Percentiles rank a stretch among this genome's conserved stretches.
Conservation (phyloP, 2,888 invertebrate genomes). For the Gari tellinella region DNA sequence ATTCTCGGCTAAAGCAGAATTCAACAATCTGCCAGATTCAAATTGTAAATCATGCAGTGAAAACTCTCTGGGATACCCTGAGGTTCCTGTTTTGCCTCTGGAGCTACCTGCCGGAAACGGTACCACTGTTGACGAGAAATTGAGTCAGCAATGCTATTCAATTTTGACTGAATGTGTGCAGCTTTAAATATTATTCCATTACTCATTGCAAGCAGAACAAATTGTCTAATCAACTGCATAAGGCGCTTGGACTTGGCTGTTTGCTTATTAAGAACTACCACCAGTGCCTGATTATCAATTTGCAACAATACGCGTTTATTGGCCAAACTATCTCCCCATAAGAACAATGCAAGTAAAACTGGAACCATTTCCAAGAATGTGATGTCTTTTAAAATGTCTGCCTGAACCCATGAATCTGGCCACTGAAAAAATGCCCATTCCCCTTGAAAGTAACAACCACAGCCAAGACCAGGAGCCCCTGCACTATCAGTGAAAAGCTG, state of each 20-base stretch:
- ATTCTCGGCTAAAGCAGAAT: not conserved
- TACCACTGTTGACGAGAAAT: slow-evolving; percentile 17
- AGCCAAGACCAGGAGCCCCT: not conserved
- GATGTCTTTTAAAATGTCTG: not conserved
- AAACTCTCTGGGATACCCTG: not conserved
- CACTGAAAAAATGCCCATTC: slow-evolving; percentile 3
- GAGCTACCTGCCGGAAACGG: not conserved
- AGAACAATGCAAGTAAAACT: not conserved
- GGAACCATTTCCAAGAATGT: slow-evolving; percentile 9
- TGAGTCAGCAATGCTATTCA: slow-evolving; percentile 10
- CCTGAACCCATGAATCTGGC: not conserved
- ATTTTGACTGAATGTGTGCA: slow-evolving; percentile 5
- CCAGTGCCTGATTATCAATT: slow-evolving; percentile 23
- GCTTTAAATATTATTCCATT: too few relatives aligned
- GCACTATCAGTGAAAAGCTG: slow-evolving; percentile 1
- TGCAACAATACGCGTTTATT: slow-evolving; percentile 4
- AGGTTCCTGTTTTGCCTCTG: not conserved
- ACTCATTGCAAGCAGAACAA: too few relatives aligned
- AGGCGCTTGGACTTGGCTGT: slow-evolving; percentile 18
- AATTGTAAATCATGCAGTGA: not conserved
- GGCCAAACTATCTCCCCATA: not conserved
- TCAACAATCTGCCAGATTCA: not conserved
- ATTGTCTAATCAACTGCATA: slow-evolving; percentile 19
- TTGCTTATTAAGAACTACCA: slow-evolving; percentile 15
- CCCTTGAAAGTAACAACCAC: not conserved